Evolutionary conservation across 2,797 vertebrate species (phyloP).

Genomic region (Echiichthys vipera): DNA sequence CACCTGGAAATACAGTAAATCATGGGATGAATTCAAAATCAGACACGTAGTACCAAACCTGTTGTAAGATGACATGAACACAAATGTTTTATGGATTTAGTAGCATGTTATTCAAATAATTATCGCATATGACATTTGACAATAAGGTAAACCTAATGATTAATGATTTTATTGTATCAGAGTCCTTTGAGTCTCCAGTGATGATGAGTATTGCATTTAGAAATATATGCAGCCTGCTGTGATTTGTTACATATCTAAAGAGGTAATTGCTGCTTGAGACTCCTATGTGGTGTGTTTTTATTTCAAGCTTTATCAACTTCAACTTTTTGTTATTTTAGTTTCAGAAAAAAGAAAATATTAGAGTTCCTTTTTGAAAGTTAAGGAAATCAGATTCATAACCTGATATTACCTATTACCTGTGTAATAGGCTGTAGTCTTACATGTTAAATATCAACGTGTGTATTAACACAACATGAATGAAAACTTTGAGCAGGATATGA

Average conservation of each 20-base stretch:
- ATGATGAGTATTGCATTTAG: background rate
- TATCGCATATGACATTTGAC: background rate
- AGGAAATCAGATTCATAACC: too few relatives aligned
- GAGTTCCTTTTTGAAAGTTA: background rate
- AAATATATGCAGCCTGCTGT: too few relatives aligned
- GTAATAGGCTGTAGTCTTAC: background rate
- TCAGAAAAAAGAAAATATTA: conserved; percentile 1
- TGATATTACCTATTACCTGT: background rate
- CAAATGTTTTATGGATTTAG: background rate
- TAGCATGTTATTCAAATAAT: background rate
- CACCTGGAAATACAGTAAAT: background rate
- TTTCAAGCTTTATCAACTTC: background rate
- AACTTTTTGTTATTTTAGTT: background rate
- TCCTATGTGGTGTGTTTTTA: background rate
- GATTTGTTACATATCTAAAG: too few relatives aligned
- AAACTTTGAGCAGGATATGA: background rate
- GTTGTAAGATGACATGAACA: background rate
- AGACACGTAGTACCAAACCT: conserved; percentile 6
- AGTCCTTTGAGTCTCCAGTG: background rate
- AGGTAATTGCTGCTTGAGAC: background rate
- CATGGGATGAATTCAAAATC: background rate
- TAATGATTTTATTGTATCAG: background rate
- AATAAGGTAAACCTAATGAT: background rate
- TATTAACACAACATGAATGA: background rate
- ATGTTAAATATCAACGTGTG: background rate